Conservation (phyloP, 1,140 invertebrate genomes). For the Bombus pyrosoma region DNA sequence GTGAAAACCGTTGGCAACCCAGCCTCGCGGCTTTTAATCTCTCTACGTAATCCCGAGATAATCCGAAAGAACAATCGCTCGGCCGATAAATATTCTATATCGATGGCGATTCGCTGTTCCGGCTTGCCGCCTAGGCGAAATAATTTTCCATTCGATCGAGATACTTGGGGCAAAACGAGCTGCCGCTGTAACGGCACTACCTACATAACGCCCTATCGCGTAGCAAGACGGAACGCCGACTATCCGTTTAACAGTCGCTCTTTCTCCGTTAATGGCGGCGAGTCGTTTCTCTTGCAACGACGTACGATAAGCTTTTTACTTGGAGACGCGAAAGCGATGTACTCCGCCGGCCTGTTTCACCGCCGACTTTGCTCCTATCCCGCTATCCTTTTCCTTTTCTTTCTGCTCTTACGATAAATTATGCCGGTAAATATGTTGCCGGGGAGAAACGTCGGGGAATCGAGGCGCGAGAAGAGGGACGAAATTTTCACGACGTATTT, state of each 20-base stretch:
- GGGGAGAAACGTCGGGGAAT: not conserved
- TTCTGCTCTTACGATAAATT: not conserved
- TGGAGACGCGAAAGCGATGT: not conserved
- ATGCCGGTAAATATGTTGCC: not conserved
- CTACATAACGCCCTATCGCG: not conserved
- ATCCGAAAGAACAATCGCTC: not conserved
- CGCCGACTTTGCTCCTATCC: no score
- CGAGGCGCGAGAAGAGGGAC: not conserved
- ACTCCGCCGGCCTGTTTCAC: not conserved
- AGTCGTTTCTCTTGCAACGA: not conserved
- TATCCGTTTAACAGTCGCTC: not conserved
- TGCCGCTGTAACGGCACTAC: not conserved
- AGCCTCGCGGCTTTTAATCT: not conserved
- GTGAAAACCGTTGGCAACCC: no score
- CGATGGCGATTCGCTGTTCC: not conserved
- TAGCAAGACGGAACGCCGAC: not conserved
- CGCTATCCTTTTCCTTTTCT: not conserved
- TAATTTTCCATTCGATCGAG: conserved; percentile 8
- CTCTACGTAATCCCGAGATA: not conserved
- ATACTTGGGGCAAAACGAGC: not conserved
- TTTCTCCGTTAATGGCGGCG: not conserved
- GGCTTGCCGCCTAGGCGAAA: not conserved
- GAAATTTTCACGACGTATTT: not conserved
- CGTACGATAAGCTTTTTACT: conserved; percentile 12
- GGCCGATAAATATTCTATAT: not conserved